Conservation (phyloP, 2,888 invertebrate species). For the Microlaimidae sp. region DNA sequence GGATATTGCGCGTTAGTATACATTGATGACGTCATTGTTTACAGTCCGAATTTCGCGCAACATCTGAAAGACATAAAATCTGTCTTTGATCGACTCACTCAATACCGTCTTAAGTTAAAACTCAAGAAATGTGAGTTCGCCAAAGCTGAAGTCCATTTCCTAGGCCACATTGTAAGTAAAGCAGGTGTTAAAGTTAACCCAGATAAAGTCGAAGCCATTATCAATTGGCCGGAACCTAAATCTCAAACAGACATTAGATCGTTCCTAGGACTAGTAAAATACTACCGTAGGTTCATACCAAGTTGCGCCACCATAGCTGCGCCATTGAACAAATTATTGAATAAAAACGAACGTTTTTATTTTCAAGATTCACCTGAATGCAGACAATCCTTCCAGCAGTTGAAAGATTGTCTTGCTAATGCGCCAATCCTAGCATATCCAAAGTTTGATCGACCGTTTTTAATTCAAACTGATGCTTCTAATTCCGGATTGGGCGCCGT, state of each 20-base stretch:
- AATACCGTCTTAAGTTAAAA: background rate
- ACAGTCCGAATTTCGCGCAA: background rate
- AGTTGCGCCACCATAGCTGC: background rate
- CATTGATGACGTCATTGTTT: background rate
- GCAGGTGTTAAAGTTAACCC: background rate
- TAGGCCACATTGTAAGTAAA: background rate
- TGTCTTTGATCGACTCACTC: background rate
- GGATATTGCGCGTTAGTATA: too few species aligned
- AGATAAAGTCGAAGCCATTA: background rate
- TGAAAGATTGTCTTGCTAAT: background rate
- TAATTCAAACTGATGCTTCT: too few species aligned
- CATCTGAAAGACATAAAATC: background rate
- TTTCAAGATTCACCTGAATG: background rate
- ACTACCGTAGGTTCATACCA: too few species aligned
- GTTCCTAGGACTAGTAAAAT: background rate
- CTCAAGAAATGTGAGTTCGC: background rate
- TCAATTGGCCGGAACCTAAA: background rate
- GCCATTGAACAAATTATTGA: background rate
- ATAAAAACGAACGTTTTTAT: background rate
- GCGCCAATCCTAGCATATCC: background rate
- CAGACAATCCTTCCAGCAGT: background rate
- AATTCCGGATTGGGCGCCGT: background rate
- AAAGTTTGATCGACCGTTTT: background rate
- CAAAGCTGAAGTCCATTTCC: background rate
- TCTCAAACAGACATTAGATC: background rate